These are phyloP conservation scores for Drosophila melanogaster DNA, from an alignment of 1,140 invertebrate species.

Conservation along the genomic window Release_6_plus_ISO1_MT NT_037436.4:13178501-13179000, in stretches of 20 bases:
- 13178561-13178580: slow-evolving; percentile 15
- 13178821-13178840: slow-evolving; percentile 50
- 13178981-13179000: slow-evolving; percentile 75
- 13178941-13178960: slow-evolving; percentile 45
- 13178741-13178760: slow-evolving; percentile 26
- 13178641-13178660: slow-evolving; percentile 77
- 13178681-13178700: slow-evolving; percentile 36
- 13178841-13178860: slow-evolving; percentile 56
- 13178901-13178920: slow-evolving; percentile 78
- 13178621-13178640: slow-evolving; percentile 72
- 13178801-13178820: slow-evolving; percentile 20
- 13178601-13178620: slow-evolving; percentile 69
- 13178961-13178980: slow-evolving; percentile 56
- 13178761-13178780: slow-evolving; percentile 38
- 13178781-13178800: slow-evolving; percentile 67
- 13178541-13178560: background rate
- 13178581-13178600: slow-evolving; percentile 52
- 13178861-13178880: slow-evolving; percentile 29
- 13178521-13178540: background rate
- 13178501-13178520: no score
- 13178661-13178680: slow-evolving; percentile 62
- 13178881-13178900: slow-evolving; percentile 77
- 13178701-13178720: slow-evolving; percentile 62
- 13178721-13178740: slow-evolving; percentile 28
- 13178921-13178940: slow-evolving; percentile 79